phyloP scores from a whole-genome alignment of 2,113 vertebrate genomes.

The Stercorarius parasiticus region DNA sequence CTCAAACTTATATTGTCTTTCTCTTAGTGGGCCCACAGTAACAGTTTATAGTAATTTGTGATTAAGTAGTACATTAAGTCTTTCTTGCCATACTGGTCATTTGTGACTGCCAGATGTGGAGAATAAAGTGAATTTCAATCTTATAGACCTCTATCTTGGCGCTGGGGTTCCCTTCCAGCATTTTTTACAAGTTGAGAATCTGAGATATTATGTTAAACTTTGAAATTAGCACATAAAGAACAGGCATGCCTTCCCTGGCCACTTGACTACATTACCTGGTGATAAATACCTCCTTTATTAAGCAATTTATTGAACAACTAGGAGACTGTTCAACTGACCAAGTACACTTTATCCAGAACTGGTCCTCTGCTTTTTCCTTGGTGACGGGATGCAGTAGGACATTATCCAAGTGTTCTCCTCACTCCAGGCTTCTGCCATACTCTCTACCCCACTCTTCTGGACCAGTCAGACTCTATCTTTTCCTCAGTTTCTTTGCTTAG shows the following conservation, averaged over 20 bases:
- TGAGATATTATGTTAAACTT: background rate
- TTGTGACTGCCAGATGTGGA: background rate
- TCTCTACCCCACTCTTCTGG: background rate
- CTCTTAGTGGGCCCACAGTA: background rate
- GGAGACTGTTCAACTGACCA: background rate
- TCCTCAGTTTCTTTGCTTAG: background rate
- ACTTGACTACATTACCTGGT: background rate
- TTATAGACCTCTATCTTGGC: background rate
- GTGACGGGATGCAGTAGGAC: background rate
- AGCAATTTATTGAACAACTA: background rate
- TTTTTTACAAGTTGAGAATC: background rate
- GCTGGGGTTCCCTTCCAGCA: background rate
- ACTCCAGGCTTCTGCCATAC: background rate
- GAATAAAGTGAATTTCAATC: background rate
- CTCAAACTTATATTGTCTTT: background rate
- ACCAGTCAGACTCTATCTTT: background rate
- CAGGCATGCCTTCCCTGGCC: background rate
- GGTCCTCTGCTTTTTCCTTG: background rate
- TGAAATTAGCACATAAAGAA: background rate
- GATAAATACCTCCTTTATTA: background rate
- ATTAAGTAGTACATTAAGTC: background rate
- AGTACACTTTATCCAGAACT: background rate
- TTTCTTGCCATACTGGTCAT: background rate
- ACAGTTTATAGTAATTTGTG: background rate
- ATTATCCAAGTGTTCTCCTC: background rate